phyloP scores from a whole-genome alignment of 2,113 vertebrate species.

The Burhinus bistriatus region DNA sequence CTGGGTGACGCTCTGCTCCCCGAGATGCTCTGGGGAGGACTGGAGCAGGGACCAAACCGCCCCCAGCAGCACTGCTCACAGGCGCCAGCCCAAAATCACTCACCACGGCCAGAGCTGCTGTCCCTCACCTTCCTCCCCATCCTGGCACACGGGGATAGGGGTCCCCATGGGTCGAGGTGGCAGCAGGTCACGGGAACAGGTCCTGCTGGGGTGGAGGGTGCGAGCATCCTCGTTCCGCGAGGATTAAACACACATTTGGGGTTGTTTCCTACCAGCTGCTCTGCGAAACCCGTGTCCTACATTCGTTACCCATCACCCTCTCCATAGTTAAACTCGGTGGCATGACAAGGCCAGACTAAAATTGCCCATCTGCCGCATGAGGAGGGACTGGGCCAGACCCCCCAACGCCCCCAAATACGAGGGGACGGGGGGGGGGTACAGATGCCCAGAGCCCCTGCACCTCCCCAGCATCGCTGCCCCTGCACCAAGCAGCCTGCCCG shows the following conservation, averaged over 20 bases:
- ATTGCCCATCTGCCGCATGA: background rate
- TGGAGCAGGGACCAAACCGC: background rate
- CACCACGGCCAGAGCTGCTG: accelerated
- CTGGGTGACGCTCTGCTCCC: background rate
- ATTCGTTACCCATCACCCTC: background rate
- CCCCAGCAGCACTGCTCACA: too few relatives aligned
- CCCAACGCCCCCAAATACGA: background rate
- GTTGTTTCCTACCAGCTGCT: background rate
- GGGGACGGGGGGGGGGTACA: background rate
- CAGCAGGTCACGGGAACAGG: background rate
- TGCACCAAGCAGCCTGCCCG: background rate
- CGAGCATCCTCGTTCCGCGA: accelerated
- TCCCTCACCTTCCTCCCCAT: background rate
- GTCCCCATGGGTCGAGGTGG: accelerated
- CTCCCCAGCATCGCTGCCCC: too few relatives aligned
- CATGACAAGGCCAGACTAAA: background rate
- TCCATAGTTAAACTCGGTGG: accelerated
- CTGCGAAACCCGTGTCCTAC: background rate
- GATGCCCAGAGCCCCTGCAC: background rate
- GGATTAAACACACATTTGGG: background rate
- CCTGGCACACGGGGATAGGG: accelerated
- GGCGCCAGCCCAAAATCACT: background rate
- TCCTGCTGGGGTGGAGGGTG: accelerated
- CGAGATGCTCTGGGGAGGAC: background rate
- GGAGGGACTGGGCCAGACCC: background rate